Conservation (phyloP, 1,140 invertebrate species). For the Contarinia nasturtii region DNA sequence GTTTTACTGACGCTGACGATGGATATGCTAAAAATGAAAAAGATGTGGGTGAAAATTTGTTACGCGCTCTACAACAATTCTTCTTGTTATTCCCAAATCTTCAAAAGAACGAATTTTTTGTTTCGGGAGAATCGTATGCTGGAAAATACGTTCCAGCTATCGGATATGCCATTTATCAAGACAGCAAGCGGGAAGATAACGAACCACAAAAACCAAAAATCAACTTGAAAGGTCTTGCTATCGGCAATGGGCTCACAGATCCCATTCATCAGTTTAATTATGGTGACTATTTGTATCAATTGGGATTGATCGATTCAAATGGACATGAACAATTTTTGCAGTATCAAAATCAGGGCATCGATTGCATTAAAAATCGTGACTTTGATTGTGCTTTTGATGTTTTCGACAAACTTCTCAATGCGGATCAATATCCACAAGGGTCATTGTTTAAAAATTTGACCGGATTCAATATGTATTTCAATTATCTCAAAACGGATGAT, state of each 20-base stretch:
- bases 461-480: conserved; percentile 60
- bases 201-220: conserved; percentile 30
- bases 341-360: conserved; percentile 32
- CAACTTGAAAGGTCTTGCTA: conserved; percentile 53
- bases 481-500: conserved; percentile 41
- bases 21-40: conserved; percentile 44
- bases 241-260: conserved; percentile 72
- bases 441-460: conserved; percentile 61
- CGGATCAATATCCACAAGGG: conserved; percentile 37
- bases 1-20: conserved; percentile 41
- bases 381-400: conserved; percentile 44
- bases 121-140: conserved; percentile 75
- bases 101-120: conserved; percentile 45
- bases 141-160: conserved; percentile 71
- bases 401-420: conserved; percentile 52
- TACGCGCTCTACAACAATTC: conserved; percentile 46
- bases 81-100: conserved; percentile 51
- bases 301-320: conserved; percentile 55
- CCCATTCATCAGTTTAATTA: conserved; percentile 61
- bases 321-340: conserved; percentile 36
- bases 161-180: conserved; percentile 48
- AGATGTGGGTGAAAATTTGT: conserved; percentile 43
- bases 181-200: conserved; percentile 30
- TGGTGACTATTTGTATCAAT: conserved; percentile 61
- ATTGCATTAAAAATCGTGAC: conserved; percentile 37